phyloP scores from a whole-genome alignment of 2,797 vertebrate species.

The Bufotes viridis region DNA sequence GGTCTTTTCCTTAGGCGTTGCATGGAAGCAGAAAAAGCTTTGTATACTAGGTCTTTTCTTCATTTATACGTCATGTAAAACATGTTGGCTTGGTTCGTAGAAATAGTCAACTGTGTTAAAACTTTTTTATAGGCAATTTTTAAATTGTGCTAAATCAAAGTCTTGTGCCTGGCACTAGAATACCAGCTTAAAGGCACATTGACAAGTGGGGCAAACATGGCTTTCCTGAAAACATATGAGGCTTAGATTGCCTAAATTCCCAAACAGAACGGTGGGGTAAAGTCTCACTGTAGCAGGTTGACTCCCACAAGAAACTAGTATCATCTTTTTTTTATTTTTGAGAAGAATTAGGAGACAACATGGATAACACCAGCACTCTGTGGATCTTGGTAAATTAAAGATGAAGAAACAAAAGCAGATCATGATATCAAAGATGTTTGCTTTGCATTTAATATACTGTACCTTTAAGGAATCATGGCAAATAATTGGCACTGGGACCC shows the following conservation, averaged over 20 bases:
- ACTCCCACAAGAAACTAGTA: neutral
- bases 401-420: neutral
- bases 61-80: neutral
- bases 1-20: conserved; percentile 24
- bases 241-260: neutral
- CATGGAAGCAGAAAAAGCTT: conserved; percentile 13
- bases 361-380: neutral
- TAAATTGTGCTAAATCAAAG: neutral
- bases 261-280: neutral
- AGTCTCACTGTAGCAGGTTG: neutral
- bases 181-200: too few relatives aligned
- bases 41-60: conserved; percentile 14
- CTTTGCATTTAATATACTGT: neutral
- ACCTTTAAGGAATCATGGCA: neutral
- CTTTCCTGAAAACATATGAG: neutral
- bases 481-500: too few relatives aligned
- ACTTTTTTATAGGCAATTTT: neutral
- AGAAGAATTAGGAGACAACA: neutral
- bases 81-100: neutral
- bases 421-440: neutral
- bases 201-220: too few relatives aligned
- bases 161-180: neutral
- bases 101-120: neutral
- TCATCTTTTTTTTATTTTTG: neutral
- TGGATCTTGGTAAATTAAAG: neutral